These are phyloP conservation scores for Oceanodroma leucorhoa DNA, from an alignment of 2,797 vertebrate species.

Conservation along the genomic window DNA sequence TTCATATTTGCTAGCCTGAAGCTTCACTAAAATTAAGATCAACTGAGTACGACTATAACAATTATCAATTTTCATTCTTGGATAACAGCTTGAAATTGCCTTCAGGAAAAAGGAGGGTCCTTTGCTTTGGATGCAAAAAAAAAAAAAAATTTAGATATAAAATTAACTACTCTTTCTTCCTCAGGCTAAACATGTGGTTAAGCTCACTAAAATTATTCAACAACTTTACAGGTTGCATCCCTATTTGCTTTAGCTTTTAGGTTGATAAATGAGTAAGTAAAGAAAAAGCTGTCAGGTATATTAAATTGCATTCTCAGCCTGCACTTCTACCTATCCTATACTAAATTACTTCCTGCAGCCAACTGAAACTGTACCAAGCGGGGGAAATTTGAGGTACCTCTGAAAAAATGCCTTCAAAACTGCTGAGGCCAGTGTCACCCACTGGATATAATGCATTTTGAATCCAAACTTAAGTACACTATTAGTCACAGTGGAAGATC, in stretches of 20 bases:
- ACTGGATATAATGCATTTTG: neutral
- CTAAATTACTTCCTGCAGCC: neutral
- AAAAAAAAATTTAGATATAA: slow-evolving; percentile 27
- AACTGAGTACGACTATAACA: slow-evolving; percentile 70
- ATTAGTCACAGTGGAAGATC: neutral
- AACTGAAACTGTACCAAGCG: neutral
- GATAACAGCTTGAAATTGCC: slow-evolving; percentile 74
- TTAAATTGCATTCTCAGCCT: neutral
- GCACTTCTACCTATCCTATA: neutral
- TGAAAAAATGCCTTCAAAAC: neutral
- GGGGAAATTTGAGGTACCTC: neutral
- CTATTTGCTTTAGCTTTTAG: slow-evolving; percentile 44
- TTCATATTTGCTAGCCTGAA: slow-evolving; percentile 75
- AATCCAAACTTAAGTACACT: neutral
- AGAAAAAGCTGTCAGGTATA: slow-evolving; percentile 15
- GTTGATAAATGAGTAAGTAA: slow-evolving; percentile 16
- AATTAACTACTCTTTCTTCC: slow-evolving; percentile 52
- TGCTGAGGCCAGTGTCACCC: neutral
- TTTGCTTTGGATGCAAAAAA: slow-evolving; percentile 64
- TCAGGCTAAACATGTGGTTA: slow-evolving; percentile 57
- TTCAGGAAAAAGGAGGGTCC: slow-evolving; percentile 74
- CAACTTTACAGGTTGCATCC: slow-evolving; percentile 29
- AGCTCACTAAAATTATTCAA: slow-evolving; percentile 48
- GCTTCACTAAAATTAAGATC: slow-evolving; percentile 73
- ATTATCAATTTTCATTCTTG: slow-evolving; percentile 79